These are phyloP conservation scores for Rhadinocentrus ornatus DNA, from an alignment of 2,797 vertebrate species.

Conservation along the genomic window DNA sequence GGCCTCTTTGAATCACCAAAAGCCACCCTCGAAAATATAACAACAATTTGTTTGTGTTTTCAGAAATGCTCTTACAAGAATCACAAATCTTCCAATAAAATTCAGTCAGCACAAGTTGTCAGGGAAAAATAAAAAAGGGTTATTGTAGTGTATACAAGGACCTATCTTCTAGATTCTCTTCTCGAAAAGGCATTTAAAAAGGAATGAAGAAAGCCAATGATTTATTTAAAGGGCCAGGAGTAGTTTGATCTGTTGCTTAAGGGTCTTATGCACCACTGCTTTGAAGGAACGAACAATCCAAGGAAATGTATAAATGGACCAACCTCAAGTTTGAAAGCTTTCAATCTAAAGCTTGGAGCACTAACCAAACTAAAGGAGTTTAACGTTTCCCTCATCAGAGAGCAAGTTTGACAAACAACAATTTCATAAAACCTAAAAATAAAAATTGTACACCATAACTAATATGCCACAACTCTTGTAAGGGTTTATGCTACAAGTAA, in stretches of 20 bases:
- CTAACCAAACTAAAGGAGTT: not conserved
- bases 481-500: too few relatives aligned
- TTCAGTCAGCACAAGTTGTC: slow-evolving; percentile 38
- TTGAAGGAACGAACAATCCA: slow-evolving; percentile 68
- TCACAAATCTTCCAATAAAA: slow-evolving; percentile 36
- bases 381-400: not conserved
- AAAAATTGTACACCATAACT: not conserved
- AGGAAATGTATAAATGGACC: slow-evolving; percentile 74
- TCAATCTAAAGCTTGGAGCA: slow-evolving; percentile 56
- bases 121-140: slow-evolving; percentile 49
- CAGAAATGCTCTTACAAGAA: slow-evolving; percentile 50
- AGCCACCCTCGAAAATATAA: slow-evolving; percentile 61
- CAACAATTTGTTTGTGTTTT: slow-evolving; percentile 67
- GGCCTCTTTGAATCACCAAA: slow-evolving; percentile 38
- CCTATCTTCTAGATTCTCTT: slow-evolving; percentile 48
- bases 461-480: not conserved
- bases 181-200: slow-evolving; percentile 67
- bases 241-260: slow-evolving; percentile 75
- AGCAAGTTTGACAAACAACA: not conserved
- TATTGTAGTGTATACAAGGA: slow-evolving; percentile 52
- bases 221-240: slow-evolving; percentile 77
- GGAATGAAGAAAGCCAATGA: slow-evolving; percentile 66
- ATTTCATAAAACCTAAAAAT: not conserved
- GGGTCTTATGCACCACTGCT: slow-evolving; percentile 71
- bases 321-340: slow-evolving; percentile 64